phyloP scores from a whole-genome alignment of 1,140 invertebrate genomes.

The Drosophila cardini region DNA sequence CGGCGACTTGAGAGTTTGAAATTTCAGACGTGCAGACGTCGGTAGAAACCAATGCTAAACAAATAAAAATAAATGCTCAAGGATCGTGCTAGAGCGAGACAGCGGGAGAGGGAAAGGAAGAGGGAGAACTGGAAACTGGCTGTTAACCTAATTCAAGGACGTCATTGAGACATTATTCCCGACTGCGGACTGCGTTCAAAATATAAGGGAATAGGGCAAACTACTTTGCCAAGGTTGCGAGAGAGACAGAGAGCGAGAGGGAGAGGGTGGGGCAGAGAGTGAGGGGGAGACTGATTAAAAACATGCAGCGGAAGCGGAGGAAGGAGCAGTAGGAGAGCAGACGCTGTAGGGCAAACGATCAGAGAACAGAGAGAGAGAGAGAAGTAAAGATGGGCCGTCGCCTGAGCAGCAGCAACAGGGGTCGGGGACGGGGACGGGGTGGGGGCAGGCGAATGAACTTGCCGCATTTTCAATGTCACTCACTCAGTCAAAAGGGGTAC shows the following conservation, averaged over 20 bases:
- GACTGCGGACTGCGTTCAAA: constrained; percentile 30
- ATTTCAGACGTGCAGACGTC: constrained; percentile 79
- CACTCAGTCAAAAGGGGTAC: constrained; percentile 27
- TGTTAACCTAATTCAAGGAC: constrained; percentile 84
- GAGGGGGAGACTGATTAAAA: constrained; percentile 14
- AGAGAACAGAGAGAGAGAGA: background rate
- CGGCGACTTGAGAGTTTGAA: constrained; percentile 67
- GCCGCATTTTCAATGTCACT: constrained; percentile 79
- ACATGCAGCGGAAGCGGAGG: background rate
- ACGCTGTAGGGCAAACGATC: constrained; percentile 26
- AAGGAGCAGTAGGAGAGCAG: background rate
- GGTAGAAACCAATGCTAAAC: constrained; percentile 38
- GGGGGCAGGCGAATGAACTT: constrained; percentile 71
- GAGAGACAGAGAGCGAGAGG: background rate
- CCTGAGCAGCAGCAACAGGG: background rate
- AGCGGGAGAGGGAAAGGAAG: background rate
- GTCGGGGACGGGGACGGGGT: background rate
- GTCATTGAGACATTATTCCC: constrained; percentile 83
- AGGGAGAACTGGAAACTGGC: constrained; percentile 56
- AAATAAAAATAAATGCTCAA: constrained; percentile 59
- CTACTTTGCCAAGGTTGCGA: constrained; percentile 81
- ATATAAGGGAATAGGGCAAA: constrained; percentile 84
- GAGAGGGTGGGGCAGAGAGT: background rate
- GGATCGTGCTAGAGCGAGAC: constrained; percentile 28
- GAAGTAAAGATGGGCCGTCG: constrained; percentile 20